Evolutionary conservation across 1,140 invertebrate species (phyloP), one percentile per base, ranked within the genome.

Genomic region (Ganaspis sp.): DNA sequence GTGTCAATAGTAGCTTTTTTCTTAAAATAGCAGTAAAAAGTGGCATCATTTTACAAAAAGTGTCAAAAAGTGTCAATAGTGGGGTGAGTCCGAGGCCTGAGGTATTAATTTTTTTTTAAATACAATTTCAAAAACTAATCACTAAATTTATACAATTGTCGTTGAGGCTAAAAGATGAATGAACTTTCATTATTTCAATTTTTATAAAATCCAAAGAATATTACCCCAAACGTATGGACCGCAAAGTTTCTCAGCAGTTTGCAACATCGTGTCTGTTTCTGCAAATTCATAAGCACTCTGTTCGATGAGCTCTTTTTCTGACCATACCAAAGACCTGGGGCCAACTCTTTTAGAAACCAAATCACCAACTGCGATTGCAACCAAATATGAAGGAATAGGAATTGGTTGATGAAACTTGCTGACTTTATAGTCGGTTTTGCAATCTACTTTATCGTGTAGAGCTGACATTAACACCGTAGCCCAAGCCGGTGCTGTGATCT

Each of bases 381-480:
- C 93, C 64, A 96, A 88, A 86, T 96, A 96, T 0, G 95, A 93
- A 0, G 95, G 95, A 78, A 96, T 94, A 9, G 95, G 94, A 53
- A 96, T 92, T 23, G 94, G 93, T 90, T 98, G 97, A 53, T 93
- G 89, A 87, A 98, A 99, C 69, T 88, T 89, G 53, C 93, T 94
- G 9, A 92, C 75, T 73, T 86, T 90, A 64, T 83, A 90, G 19
- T 69, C 40, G 70, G 87, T 76, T 70, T 88, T 86, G 42, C 90
- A 88, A 23, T 87, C 86, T 4, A 80, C 53, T n/a, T 89, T 92
- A 12, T 91, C 88, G 19, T 93, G 91, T 29, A 98, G 84, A 1
- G 97, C 98, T 88, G 97, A 98, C 97, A 99, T 98, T 9, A 99
- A 88, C 4, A 97, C 96, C 2, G 94, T 95, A 21, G 98, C 92